A percentile compares a stretch with the other conserved stretches of the same genome.
Evolutionary conservation across 2,888 invertebrate species (phyloP).

Genomic region (Hyposoter dolosus): DNA sequence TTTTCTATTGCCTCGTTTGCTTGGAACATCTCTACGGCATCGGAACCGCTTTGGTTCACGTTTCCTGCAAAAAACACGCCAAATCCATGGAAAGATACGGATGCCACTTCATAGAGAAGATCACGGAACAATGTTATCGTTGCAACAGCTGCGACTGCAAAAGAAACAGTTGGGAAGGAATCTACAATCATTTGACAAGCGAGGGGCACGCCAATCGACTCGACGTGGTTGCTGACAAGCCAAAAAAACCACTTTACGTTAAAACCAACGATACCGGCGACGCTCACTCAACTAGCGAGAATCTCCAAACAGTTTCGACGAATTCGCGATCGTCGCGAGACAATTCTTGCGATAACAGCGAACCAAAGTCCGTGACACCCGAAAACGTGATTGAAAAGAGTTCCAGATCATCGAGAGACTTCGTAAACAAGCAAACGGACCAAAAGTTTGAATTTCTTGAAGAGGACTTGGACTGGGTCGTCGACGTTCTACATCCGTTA

Average conservation of each 20-base stretch:
- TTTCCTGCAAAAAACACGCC: neutral
- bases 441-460: neutral
- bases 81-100: neutral
- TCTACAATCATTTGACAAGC: slow-evolving; percentile 19
- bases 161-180: neutral
- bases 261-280: neutral
- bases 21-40: neutral
- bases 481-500: neutral
- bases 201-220: neutral
- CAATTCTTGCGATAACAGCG: neutral
- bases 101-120: neutral
- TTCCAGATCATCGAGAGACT: too few species aligned
- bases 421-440: neutral
- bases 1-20: neutral
- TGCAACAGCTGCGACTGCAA: slow-evolving; percentile 15
- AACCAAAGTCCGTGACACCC: neutral
- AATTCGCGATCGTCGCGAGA: neutral
- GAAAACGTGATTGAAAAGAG: too few species aligned
- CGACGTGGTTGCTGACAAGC: neutral
- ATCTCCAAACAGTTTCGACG: neutral
- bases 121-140: neutral
- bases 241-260: neutral
- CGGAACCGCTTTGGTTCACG: neutral
- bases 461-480: neutral
- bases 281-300: neutral